Percentiles rank a stretch among this genome's conserved stretches.
Conservation (phyloP, 2,888 invertebrate genomes). For the Catocala fraxini region DNA sequence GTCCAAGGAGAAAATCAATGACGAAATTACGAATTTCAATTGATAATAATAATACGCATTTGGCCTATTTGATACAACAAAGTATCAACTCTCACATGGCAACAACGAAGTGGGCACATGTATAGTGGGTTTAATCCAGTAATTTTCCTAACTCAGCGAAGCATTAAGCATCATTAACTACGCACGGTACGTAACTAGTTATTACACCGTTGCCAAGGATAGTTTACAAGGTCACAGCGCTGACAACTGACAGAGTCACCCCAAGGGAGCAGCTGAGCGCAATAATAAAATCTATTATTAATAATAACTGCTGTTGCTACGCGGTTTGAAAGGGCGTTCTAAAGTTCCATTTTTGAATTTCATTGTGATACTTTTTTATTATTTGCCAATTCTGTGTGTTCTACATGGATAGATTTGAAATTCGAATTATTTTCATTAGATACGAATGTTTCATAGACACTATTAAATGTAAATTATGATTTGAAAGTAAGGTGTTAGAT, state of each 20-base stretch:
- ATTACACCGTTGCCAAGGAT: constrained; percentile 46
- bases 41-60: no score
- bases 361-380: constrained; percentile 23
- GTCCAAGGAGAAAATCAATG: no score
- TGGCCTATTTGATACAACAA: background rate
- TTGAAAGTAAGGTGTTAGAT: no score
- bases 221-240: constrained; percentile 43
- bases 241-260: constrained; percentile 31
- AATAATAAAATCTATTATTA: constrained; percentile 40
- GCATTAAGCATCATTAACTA: constrained; percentile 53
- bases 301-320: constrained; percentile 43
- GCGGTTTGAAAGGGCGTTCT: constrained; percentile 38
- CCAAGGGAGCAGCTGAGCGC: constrained; percentile 30
- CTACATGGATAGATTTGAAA: background rate
- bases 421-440: constrained; percentile 5
- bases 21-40: no score
- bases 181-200: constrained; percentile 27
- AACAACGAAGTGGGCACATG: constrained; percentile 35
- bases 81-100: constrained; percentile 12
- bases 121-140: constrained; percentile 45
- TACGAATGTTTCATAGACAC: background rate
- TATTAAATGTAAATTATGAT: no score
- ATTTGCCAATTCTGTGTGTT: constrained; percentile 6
- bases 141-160: constrained; percentile 51
- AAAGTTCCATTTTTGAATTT: constrained; percentile 24